phyloP scores from a whole-genome alignment of 1,140 invertebrate species.

The Meloidogyne floridensis region DNA sequence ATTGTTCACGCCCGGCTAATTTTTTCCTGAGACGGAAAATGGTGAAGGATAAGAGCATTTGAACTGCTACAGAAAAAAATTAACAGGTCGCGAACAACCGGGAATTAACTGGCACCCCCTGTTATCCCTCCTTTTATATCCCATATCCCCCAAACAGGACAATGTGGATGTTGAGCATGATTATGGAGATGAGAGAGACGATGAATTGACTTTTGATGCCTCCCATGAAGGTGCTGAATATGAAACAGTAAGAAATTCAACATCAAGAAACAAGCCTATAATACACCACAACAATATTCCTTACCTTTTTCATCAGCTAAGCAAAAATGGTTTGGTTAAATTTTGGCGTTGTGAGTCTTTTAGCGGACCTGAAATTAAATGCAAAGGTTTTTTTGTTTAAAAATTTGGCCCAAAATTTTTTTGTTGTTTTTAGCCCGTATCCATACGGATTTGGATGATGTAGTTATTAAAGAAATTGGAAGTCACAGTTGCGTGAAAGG shows the following conservation, averaged over 20 bases:
- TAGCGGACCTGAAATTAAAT: conserved; percentile 2
- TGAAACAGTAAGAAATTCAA: background rate
- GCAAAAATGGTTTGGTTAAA: conserved; percentile 13
- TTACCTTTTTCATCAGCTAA: background rate
- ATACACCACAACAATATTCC: background rate
- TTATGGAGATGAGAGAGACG: background rate
- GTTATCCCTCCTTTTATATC: too few species aligned
- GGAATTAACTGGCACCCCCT: too few species aligned
- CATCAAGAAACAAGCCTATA: background rate
- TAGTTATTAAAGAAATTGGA: background rate
- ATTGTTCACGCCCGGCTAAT: too few species aligned
- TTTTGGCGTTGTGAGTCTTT: conserved; percentile 24
- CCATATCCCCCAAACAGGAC: background rate
- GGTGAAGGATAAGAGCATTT: too few species aligned
- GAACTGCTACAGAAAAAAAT: too few species aligned
- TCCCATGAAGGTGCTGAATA: background rate
- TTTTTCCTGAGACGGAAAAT: too few species aligned
- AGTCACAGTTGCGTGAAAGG: background rate
- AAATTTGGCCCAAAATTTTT: background rate
- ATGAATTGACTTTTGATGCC: too few species aligned
- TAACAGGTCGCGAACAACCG: too few species aligned
- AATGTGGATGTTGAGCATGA: background rate
- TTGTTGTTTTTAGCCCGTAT: background rate
- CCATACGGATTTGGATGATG: conserved; percentile 2
- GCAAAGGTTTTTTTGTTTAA: conserved; percentile 3